Conservation (phyloP, 1,140 invertebrate species). For the Phortica variegata region DNA sequence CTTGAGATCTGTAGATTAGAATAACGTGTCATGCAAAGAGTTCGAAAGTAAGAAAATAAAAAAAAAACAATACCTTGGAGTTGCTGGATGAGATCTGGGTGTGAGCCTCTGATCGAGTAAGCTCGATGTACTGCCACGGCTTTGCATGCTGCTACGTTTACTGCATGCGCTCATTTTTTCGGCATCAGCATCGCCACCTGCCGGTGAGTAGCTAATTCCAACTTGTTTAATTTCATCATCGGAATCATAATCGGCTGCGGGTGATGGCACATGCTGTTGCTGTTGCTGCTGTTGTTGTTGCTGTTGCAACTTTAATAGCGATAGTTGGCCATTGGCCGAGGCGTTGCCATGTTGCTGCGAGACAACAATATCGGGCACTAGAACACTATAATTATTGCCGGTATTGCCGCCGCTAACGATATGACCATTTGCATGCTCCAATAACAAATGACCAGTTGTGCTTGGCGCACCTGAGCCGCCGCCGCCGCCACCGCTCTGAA, state of each 20-base stretch:
- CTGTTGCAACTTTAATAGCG: constrained; percentile 3
- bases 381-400: constrained; percentile 24
- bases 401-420: constrained; percentile 3
- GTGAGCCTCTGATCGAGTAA: constrained; percentile 79
- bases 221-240: constrained; percentile 87
- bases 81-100: constrained; percentile 83
- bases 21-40: constrained; percentile 1
- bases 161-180: constrained; percentile 67
- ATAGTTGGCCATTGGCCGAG: constrained; percentile 42
- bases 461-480: constrained; percentile 23
- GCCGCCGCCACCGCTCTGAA: constrained; percentile 28
- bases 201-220: constrained; percentile 80
- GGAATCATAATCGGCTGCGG: constrained; percentile 84
- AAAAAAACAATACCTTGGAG: constrained; percentile 70
- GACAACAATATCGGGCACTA: constrained; percentile 46
- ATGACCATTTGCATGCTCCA: constrained; percentile 29
- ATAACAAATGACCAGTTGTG: too few relatives aligned
- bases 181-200: constrained; percentile 66
- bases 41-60: not conserved
- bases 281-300: constrained; percentile 27
- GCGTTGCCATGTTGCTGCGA: constrained; percentile 45
- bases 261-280: constrained; percentile 59
- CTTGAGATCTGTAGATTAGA: constrained; percentile 71
- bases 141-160: constrained; percentile 86
- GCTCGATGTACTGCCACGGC: constrained; percentile 83